Conservation (phyloP, 2,113 vertebrate species). For the Passer domesticus region DNA sequence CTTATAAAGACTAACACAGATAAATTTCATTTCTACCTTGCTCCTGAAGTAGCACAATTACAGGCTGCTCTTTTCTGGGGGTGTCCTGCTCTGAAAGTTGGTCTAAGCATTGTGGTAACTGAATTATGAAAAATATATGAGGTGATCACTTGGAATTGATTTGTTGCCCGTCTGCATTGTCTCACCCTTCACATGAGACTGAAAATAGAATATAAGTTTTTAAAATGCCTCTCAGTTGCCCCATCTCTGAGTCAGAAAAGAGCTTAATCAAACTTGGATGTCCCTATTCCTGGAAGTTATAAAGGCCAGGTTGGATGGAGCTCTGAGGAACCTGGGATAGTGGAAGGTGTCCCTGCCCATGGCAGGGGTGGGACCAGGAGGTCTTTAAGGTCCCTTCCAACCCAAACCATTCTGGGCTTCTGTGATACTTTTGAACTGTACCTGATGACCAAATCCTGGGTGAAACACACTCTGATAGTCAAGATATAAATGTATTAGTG, state of each 20-base stretch:
- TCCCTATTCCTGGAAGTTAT: not conserved
- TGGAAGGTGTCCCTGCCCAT: not conserved
- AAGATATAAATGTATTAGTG: not conserved
- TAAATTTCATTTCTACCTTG: rapidly evolving
- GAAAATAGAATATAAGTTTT: not conserved
- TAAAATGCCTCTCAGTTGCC: not conserved
- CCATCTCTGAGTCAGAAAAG: not conserved
- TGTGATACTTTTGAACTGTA: not conserved
- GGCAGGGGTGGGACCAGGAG: not conserved
- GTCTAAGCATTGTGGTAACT: not conserved
- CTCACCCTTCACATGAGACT: not conserved
- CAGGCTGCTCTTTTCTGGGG: not conserved
- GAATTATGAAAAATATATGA: not conserved
- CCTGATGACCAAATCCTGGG: not conserved
- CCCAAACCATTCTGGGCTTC: not conserved
- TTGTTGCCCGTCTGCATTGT: not conserved
- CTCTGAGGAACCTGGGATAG: not conserved
- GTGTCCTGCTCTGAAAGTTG: not conserved
- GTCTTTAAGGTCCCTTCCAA: not conserved
- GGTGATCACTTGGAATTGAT: not conserved
- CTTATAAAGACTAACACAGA: not conserved
- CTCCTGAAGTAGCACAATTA: not conserved
- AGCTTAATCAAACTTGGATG: not conserved
- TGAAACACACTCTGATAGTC: not conserved
- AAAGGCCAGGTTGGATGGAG: not conserved